Percentiles rank a stretch among this genome's conserved stretches.
These are phyloP conservation scores for Drosophila bipectinata DNA, from an alignment of 1,140 invertebrate species.

Conservation along the genomic window DNA sequence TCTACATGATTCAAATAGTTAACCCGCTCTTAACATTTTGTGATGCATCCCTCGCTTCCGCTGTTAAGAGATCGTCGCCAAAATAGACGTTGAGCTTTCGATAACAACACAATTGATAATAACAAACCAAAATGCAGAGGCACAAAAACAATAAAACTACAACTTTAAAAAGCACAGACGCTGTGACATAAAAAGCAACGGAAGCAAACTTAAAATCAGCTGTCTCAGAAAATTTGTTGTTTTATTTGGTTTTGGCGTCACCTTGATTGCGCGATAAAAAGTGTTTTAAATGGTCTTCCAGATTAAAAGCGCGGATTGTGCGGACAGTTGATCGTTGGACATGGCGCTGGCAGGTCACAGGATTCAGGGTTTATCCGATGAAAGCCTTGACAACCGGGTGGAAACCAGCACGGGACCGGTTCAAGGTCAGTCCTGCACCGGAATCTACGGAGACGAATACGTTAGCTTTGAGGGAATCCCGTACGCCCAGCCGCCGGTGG, in stretches of 20 bases:
- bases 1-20: not conserved
- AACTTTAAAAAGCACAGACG: constrained; percentile 2
- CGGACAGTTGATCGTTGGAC: constrained; percentile 21
- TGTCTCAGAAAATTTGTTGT: constrained; percentile 27
- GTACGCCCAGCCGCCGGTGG: constrained; percentile 87
- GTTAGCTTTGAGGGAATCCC: constrained; percentile 86
- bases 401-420: constrained; percentile 51
- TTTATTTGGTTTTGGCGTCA: constrained; percentile 5
- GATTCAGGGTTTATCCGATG: not conserved
- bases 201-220: constrained; percentile 37
- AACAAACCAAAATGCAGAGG: constrained; percentile 4
- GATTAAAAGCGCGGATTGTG: constrained; percentile 30
- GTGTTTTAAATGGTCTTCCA: constrained; percentile 44
- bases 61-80: not conserved
- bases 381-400: constrained; percentile 5
- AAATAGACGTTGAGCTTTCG: constrained; percentile 6
- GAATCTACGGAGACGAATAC: constrained; percentile 68
- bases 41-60: not conserved
- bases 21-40: not conserved
- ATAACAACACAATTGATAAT: constrained; percentile 8
- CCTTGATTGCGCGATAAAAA: constrained; percentile 30
- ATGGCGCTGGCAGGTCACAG: constrained; percentile 48
- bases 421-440: constrained; percentile 49
- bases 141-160: not conserved
- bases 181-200: constrained; percentile 10